These are phyloP conservation scores for Vireo griseus DNA, from an alignment of 2,797 vertebrate genomes.

Conservation along the genomic window DNA sequence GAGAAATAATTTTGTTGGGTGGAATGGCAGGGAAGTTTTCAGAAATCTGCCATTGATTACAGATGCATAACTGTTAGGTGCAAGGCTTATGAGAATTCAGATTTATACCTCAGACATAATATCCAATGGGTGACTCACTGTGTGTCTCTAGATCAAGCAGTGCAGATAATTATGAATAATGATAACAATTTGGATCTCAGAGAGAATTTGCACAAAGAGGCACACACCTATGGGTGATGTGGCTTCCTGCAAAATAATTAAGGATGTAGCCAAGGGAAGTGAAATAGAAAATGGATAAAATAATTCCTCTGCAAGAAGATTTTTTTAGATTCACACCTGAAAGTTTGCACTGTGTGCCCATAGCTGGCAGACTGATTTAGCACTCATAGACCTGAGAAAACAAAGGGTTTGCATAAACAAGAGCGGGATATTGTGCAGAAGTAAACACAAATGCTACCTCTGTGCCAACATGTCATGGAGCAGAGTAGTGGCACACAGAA, in stretches of 20 bases:
- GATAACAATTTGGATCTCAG: conserved; percentile 32
- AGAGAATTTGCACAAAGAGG: conserved; percentile 30
- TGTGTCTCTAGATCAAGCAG: conserved; percentile 47
- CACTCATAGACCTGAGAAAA: background rate
- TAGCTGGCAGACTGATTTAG: background rate
- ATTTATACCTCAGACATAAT: conserved; percentile 30
- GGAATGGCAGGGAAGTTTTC: background rate
- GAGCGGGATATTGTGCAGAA: background rate
- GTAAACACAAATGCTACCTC: background rate
- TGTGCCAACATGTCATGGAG: accelerated
- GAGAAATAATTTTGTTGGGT: background rate
- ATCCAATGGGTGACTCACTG: conserved; percentile 28
- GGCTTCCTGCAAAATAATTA: conserved; percentile 39
- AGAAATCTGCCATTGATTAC: conserved; percentile 7
- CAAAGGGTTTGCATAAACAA: background rate
- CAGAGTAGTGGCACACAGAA: background rate
- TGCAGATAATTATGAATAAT: conserved; percentile 59
- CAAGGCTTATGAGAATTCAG: conserved; percentile 2
- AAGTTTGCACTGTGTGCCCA: background rate
- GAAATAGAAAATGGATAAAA: conserved; percentile 28
- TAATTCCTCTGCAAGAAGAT: background rate
- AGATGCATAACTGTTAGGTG: background rate
- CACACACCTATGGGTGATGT: conserved; percentile 16
- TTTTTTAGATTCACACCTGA: background rate
- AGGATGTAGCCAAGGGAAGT: background rate